phyloP scores from a whole-genome alignment of 2,797 vertebrate species.

The Ptychadena robeensis region DNA sequence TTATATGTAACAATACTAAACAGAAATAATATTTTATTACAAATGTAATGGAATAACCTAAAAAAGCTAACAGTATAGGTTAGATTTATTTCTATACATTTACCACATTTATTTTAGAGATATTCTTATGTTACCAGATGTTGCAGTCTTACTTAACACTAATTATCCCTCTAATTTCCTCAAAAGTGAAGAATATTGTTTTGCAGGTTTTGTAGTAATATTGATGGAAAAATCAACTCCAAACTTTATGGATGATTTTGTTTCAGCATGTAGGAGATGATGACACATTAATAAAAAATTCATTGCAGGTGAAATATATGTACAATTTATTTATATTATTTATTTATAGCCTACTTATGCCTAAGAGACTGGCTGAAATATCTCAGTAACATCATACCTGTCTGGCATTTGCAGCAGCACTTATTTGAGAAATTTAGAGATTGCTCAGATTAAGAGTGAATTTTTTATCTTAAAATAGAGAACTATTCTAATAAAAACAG shows the following conservation, averaged over 20 bases:
- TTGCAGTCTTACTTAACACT: neutral
- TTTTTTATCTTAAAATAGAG: constrained; percentile 62
- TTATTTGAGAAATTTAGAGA: constrained; percentile 57
- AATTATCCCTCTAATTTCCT: neutral
- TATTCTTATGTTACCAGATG: neutral
- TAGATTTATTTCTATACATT: neutral
- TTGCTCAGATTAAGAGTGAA: constrained; percentile 46
- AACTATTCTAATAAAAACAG: constrained; percentile 65
- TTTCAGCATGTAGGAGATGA: constrained; percentile 2
- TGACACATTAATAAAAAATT: constrained; percentile 27
- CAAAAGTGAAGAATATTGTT: neutral
- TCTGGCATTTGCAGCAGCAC: constrained; percentile 42
- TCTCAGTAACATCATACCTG: constrained; percentile 30
- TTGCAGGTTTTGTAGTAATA: neutral
- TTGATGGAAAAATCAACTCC: neutral
- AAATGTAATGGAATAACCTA: too few relatives aligned
- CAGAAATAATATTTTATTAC: too few relatives aligned
- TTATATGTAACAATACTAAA: too few relatives aligned
- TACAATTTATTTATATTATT: constrained; percentile 45
- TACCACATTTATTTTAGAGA: neutral
- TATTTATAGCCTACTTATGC: constrained; percentile 40
- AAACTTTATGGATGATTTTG: constrained; percentile 1
- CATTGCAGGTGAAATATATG: constrained; percentile 23
- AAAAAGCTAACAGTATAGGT: too few relatives aligned
- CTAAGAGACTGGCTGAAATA: constrained; percentile 24